Base-by-base conservation (phyloP, 2,888 invertebrate genomes). In the Perizoma flavofasciatum region DNA sequence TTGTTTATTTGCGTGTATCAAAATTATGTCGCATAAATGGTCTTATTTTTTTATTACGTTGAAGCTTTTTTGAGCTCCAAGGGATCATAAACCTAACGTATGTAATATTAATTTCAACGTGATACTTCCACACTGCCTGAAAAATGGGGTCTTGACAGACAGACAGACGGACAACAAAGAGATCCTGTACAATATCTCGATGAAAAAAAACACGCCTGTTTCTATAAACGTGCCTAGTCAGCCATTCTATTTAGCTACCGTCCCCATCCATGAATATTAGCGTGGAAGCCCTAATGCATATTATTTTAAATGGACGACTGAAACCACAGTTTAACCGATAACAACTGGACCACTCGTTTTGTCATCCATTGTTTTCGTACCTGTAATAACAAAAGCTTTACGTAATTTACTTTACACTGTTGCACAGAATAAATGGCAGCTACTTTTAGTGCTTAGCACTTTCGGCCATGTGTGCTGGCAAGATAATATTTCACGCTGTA, bases 291-390 rank as follows among this genome's bases (percentile, higher is more conserved):
- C 55, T 63, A 63, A 63, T 63, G 56, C 52, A 61, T 69, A 63
- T 63, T 68, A 69, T 69, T 69, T 55, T 57, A 66, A 65, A 67
- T 63, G 58, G 63, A 58, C 69, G 70, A 59, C 81, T 85, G 81
- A 74, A 81, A 79, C 73, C 77, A 81, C 85, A 79, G 72, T 70
- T 71, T 69, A 69, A 66, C 67, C 48, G 79, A 77, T 84, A 85
- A 78, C 80, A 71, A 61, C 63, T 55, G 66, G 68, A 71, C 70
- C 77, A 75, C 74, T 71, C 74, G 72, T 75, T 81, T 73, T 81
- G 81, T 79, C 77, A 78, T 74, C 72, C 74, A 77, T 73, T 68
- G 72, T 70, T 67, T 66, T 62, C 67, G 63, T 61, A 70, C 76
- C 79, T 80, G 78, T 74, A 79, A 79, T 77, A 81, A 80, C 72